Conservation (phyloP, 2,113 vertebrate genomes). For the Antechinus stuartii region DNA sequence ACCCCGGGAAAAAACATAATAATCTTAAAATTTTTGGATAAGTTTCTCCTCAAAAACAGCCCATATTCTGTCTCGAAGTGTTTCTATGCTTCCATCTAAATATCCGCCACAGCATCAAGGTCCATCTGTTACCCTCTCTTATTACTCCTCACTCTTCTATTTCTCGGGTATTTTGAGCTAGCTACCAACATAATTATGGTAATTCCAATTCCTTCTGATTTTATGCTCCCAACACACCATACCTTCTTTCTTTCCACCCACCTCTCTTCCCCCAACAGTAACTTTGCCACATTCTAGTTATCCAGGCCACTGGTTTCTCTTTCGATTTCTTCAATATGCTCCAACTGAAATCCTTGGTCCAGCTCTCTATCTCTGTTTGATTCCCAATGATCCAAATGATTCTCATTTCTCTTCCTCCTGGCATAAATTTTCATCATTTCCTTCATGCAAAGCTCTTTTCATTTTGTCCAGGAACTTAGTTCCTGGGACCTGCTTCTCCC, state of each 20-base stretch:
- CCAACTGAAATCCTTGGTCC: conserved; percentile 24
- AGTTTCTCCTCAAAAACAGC: not conserved
- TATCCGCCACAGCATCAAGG: not conserved
- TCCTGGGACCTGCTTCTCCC: not conserved
- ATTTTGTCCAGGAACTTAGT: not conserved
- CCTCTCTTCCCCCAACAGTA: not conserved
- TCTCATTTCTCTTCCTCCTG: not conserved
- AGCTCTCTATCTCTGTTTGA: conserved; percentile 22
- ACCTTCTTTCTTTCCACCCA: not conserved
- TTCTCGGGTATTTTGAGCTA: not conserved
- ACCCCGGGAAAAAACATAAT: conserved; percentile 12
- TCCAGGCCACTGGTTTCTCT: not conserved
- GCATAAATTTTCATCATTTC: not conserved
- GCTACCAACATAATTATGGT: not conserved
- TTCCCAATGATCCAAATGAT: conserved; percentile 16
- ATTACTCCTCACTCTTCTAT: not conserved
- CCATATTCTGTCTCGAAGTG: not conserved
- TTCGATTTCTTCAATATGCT: conserved; percentile 34
- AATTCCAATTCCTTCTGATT: not conserved
- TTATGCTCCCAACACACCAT: not conserved
- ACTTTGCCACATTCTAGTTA: conserved; percentile 11
- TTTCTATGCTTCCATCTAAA: not conserved
- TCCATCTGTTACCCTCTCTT: not conserved
- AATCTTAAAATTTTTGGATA: not conserved
- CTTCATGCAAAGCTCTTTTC: conserved; percentile 12